phyloP scores from a whole-genome alignment of 2,113 vertebrate genomes.

The Podiceps cristatus region DNA sequence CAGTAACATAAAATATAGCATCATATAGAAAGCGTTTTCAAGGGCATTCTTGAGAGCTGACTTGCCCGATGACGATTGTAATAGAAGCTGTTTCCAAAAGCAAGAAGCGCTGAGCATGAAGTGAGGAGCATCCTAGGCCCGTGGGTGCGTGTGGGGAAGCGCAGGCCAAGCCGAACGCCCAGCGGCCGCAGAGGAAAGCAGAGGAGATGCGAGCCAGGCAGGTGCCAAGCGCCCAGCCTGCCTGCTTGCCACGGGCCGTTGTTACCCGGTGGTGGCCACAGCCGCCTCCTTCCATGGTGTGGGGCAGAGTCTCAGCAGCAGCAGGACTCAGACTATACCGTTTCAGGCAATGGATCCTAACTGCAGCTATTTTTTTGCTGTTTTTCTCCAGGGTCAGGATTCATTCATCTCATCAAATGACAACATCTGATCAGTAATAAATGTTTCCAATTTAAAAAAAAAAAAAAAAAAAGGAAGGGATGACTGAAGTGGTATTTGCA shows the following conservation, averaged over 20 bases:
- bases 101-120: rapidly evolving
- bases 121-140: not conserved
- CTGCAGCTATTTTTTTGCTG: not conserved
- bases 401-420: not conserved
- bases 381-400: not conserved
- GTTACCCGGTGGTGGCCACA: rapidly evolving
- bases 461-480: not conserved
- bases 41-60: not conserved
- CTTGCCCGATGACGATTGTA: rapidly evolving
- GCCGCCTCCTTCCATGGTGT: rapidly evolving
- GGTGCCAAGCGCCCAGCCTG: rapidly evolving
- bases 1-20: not conserved
- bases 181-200: rapidly evolving
- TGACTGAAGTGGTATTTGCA: rapidly evolving
- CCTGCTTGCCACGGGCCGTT: not conserved
- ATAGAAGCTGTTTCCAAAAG: not conserved
- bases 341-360: not conserved
- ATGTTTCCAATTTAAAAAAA: not conserved
- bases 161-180: not conserved
- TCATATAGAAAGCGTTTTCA: rapidly evolving
- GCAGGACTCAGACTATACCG: not conserved
- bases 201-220: not conserved
- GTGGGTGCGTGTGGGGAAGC: not conserved
- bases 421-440: too few relatives aligned
- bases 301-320: not conserved